Percentiles rank a stretch among this genome's conserved stretches.
Evolutionary conservation across 2,888 invertebrate species (phyloP).

Genomic region (Phragmatobia fuliginosa): DNA sequence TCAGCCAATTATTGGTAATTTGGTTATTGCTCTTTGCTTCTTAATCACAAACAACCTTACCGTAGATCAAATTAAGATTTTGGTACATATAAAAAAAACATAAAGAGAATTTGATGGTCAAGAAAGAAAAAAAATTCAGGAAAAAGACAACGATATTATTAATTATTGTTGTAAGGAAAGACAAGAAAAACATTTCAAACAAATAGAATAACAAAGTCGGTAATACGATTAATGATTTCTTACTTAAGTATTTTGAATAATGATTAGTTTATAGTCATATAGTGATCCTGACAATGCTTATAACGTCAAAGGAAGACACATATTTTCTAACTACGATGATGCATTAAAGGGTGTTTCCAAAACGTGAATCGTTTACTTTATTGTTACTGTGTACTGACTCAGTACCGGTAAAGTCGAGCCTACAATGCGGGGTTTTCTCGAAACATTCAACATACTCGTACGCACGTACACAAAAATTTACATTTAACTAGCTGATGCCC

Average conservation of each 20-base stretch:
- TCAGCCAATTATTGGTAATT: too few species aligned
- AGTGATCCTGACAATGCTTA: not conserved
- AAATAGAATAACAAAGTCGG: not conserved
- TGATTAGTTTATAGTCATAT: slow-evolving; percentile 3
- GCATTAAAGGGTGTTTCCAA: slow-evolving; percentile 57
- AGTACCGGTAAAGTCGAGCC: slow-evolving; percentile 37
- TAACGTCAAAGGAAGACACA: slow-evolving; percentile 4
- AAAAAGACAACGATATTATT: too few species aligned
- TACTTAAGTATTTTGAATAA: not conserved
- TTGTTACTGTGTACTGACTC: slow-evolving; percentile 56
- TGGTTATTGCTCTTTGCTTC: too few species aligned
- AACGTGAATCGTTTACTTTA: slow-evolving; percentile 61
- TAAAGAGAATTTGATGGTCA: not conserved
- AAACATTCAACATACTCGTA: slow-evolving; percentile 13
- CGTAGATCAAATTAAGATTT: too few species aligned
- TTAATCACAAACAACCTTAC: too few species aligned
- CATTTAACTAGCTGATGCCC: too few species aligned
- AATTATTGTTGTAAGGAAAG: not conserved
- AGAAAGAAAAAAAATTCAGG: not conserved
- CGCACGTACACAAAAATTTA: slow-evolving; percentile 3
- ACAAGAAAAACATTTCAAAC: not conserved
- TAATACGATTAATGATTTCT: not conserved
- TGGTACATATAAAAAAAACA: too few species aligned
- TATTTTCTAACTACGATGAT: slow-evolving; percentile 15
- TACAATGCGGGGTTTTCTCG: not conserved